phyloP scores from a whole-genome alignment of 1,140 invertebrate species.

The Caenorhabditis latens region DNA sequence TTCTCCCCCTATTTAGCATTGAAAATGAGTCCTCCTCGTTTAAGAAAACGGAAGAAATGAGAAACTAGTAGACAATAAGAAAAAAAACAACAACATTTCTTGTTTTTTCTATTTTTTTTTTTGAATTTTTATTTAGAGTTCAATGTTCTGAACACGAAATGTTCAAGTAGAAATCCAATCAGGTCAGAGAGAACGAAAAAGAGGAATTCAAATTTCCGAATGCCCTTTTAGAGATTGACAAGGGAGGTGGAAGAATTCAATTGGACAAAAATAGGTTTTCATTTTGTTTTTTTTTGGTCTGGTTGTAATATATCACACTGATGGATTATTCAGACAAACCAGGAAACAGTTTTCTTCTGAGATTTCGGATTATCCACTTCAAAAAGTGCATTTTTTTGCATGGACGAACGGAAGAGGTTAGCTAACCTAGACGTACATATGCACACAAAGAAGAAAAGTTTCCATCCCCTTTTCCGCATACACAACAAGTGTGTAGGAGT shows the following conservation, averaged over 20 bases:
- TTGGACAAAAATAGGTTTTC: not conserved
- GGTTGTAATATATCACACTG: too few relatives aligned
- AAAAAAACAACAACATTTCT: not conserved
- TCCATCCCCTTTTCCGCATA: not conserved
- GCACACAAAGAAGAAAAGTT: not conserved
- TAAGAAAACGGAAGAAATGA: not conserved
- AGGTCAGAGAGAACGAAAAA: not conserved
- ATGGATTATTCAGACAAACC: too few relatives aligned
- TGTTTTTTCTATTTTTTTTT: not conserved
- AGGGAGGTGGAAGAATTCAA: not conserved
- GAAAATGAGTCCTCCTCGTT: not conserved
- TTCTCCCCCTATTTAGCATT: not conserved
- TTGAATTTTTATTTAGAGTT: not conserved
- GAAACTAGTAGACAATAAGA: not conserved
- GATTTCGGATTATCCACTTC: not conserved
- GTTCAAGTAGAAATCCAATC: slow-evolving; percentile 20
- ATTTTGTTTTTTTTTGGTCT: too few relatives aligned
- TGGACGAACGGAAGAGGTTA: slow-evolving; percentile 15
- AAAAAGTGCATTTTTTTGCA: not conserved
- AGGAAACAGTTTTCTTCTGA: too few relatives aligned
- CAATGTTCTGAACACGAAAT: not conserved
- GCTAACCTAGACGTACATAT: slow-evolving; percentile 16
- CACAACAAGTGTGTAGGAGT: slow-evolving; percentile 35
- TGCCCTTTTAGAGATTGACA: not conserved
- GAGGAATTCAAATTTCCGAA: slow-evolving; percentile 25